Evolutionary conservation across 2,888 invertebrate genomes (phyloP).

Genomic region (Stenodema calcarata): DNA sequence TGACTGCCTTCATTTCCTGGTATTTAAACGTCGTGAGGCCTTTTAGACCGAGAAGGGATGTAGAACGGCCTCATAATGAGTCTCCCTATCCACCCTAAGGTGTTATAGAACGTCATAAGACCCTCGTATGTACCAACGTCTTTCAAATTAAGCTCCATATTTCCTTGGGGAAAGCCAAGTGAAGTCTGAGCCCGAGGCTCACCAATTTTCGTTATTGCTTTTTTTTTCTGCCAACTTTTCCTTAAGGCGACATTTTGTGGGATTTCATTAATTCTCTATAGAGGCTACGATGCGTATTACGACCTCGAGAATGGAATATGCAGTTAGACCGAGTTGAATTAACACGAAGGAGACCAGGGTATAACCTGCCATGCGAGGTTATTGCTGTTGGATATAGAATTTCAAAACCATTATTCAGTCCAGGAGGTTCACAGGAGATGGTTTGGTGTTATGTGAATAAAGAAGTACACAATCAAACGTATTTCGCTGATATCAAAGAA

Average conservation of each 20-base stretch:
- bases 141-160: constrained; percentile 26
- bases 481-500: too few relatives aligned
- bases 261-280: background rate
- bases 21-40: background rate
- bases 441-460: too few relatives aligned
- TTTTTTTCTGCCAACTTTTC: background rate
- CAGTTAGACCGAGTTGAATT: background rate
- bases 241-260: background rate
- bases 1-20: background rate
- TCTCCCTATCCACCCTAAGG: background rate
- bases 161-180: constrained; percentile 8
- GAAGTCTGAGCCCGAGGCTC: background rate
- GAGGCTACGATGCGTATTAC: background rate
- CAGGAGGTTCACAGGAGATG: too few relatives aligned
- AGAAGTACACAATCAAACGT: too few relatives aligned
- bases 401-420: too few relatives aligned
- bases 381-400: too few relatives aligned
- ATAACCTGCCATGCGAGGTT: too few relatives aligned
- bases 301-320: background rate
- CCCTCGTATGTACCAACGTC: background rate
- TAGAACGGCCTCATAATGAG: constrained; percentile 14
- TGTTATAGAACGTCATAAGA: background rate
- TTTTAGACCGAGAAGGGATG: background rate
- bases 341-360: too few relatives aligned
- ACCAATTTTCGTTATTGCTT: constrained; percentile 20